Percentiles rank a stretch among this genome's conserved stretches.
Conservation (phyloP, 2,113 vertebrate genomes). For the Tetrao urogallus region DNA sequence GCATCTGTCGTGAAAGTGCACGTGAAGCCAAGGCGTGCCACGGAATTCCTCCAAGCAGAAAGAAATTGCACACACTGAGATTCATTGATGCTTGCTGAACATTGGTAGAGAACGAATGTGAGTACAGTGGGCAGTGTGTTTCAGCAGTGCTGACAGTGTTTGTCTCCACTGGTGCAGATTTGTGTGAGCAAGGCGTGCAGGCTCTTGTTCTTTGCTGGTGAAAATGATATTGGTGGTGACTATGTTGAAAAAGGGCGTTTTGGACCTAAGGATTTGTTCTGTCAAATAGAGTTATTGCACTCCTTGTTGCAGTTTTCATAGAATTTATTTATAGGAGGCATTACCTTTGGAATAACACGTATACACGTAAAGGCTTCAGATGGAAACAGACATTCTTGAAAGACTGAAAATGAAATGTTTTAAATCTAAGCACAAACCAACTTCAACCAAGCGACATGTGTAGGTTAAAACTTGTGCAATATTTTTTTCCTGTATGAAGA, state of each 20-base stretch:
- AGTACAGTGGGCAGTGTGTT: no score
- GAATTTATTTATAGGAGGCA: neutral
- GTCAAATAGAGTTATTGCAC: neutral
- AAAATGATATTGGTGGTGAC: no score
- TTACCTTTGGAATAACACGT: neutral
- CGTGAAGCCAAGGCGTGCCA: no score
- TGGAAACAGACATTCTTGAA: neutral
- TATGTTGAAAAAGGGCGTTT: neutral
- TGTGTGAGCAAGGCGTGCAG: no score
- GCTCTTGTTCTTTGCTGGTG: no score
- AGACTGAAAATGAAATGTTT: neutral
- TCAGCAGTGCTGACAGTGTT: no score
- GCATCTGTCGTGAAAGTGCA: no score
- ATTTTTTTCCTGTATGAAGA: neutral
- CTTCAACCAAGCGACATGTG: neutral
- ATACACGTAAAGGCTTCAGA: neutral
- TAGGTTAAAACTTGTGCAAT: neutral
- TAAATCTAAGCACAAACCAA: neutral
- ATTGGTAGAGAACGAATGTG: no score
- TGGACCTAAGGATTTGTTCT: neutral
- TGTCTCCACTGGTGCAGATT: no score
- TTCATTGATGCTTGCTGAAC: no score
- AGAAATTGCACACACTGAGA: no score
- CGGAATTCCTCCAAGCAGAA: no score
- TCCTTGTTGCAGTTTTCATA: neutral